Evolutionary conservation across 2,888 invertebrate genomes (phyloP).

Genomic region (Lithosia quadra): DNA sequence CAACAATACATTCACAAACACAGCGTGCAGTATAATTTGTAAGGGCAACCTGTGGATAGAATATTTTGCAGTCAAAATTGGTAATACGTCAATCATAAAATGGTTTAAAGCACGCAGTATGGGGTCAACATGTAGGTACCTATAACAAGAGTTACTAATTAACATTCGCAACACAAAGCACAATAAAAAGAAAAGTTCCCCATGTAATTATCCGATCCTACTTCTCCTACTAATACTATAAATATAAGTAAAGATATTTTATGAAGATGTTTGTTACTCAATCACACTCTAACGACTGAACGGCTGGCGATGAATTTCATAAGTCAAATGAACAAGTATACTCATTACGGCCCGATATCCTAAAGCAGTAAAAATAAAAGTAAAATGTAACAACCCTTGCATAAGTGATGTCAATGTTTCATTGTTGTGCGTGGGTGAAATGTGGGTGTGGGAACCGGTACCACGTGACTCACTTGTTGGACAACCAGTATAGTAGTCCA

Average conservation of each 20-base stretch:
- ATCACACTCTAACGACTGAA: too few relatives aligned
- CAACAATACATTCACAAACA: neutral
- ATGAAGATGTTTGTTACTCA: too few relatives aligned
- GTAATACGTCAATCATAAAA: neutral
- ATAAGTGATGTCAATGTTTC: slow-evolving; percentile 60
- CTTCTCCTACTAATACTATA: too few relatives aligned
- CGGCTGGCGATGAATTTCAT: too few relatives aligned
- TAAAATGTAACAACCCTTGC: slow-evolving; percentile 50
- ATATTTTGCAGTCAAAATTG: neutral
- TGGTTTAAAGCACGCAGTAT: neutral
- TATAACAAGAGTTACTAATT: neutral
- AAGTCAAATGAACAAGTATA: too few relatives aligned
- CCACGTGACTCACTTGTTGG: slow-evolving; percentile 70
- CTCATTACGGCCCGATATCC: neutral
- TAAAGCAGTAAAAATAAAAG: slow-evolving; percentile 22
- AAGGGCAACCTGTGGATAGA: neutral
- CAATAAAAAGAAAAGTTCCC: neutral
- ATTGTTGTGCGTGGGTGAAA: slow-evolving; percentile 65
- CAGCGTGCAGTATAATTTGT: neutral
- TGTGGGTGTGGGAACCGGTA: slow-evolving; percentile 79
- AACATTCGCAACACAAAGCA: neutral
- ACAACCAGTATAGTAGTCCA: slow-evolving; percentile 63
- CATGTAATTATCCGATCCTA: too few relatives aligned
- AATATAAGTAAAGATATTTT: too few relatives aligned
- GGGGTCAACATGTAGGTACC: neutral